Evolutionary conservation across 2,113 vertebrate genomes (phyloP).

Genomic region (Lasiurus cinereus): DNA sequence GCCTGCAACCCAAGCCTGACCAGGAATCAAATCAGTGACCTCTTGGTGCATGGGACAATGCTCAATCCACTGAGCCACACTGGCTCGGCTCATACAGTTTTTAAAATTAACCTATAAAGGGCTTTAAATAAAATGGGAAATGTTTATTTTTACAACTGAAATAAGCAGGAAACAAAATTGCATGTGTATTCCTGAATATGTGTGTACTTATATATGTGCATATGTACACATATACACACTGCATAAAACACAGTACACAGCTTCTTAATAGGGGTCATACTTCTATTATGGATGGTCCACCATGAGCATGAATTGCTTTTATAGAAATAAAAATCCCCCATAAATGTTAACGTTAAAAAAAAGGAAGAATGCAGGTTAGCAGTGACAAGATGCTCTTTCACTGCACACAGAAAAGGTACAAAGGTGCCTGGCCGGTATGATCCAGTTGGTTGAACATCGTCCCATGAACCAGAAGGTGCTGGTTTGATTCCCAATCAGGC

Average conservation of each 20-base stretch:
- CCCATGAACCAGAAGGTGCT: too few relatives aligned
- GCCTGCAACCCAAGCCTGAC: too few relatives aligned
- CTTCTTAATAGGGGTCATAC: not conserved
- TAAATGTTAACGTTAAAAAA: conserved; percentile 25
- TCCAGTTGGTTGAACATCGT: too few relatives aligned
- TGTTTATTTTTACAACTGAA: not conserved
- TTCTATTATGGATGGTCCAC: not conserved
- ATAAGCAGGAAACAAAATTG: conserved; percentile 32
- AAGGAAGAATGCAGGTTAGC: not conserved
- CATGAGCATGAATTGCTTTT: not conserved
- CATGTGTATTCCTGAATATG: not conserved
- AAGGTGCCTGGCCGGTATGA: not conserved
- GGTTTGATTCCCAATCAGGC: too few relatives aligned
- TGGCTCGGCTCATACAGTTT: too few relatives aligned
- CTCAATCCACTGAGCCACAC: too few relatives aligned
- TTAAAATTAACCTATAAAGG: not conserved
- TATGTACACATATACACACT: not conserved
- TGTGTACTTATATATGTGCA: not conserved
- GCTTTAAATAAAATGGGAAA: conserved; percentile 33
- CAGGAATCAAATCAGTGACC: too few relatives aligned
- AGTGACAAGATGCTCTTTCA: not conserved
- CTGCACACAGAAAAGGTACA: not conserved
- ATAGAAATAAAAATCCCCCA: not conserved
- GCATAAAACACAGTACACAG: not conserved
- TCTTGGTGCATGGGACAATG: too few relatives aligned